Evolutionary conservation across 2,113 vertebrate species (phyloP), one percentile per base, ranked within the genome.

Genomic region (Esox niger): DNA sequence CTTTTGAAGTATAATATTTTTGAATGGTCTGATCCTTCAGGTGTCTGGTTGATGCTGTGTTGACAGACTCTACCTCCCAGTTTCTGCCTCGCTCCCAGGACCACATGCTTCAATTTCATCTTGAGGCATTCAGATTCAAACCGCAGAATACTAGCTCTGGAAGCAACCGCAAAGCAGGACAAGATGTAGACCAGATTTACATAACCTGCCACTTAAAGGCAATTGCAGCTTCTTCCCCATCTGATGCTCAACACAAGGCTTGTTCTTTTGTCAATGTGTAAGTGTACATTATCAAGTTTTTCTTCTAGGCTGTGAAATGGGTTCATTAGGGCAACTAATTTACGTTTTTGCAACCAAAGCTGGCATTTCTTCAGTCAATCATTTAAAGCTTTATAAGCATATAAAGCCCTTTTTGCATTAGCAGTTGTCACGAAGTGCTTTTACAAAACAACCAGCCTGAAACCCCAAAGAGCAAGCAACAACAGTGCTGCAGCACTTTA

Each of bases 151-250:
- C 38, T 17, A 73, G 68, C n/a, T 55, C 73, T 21, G 91, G 90
- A 60, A 77, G 86, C 61, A 23, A 25, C 26, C 46, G 11, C 21
- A 46, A 13, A 30, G 15, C 32, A 0, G 7, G 30, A 23, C 29
- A 23, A 30, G 0, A 11, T 9, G n/a, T 26, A 11, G 61, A n/a
- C 0, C 0, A 90, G 88, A 4, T 91, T 32, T 87, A 89, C 64
- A 81, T 91, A 58, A 85, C 84, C 0, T 91, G 88, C 35, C 68
- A 38, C 0, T 58, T 92, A 63, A 89, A 75, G 25, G 91, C 84
- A 0, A 86, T 70, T 0, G 9, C 33, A 0, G 7, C 74, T 13
- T 80, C 82, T 0, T 27, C 21, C 0, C 71, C 86, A 4, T 3
- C 76, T 15, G 66, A 82, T 81, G 23, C 33, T 0, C 69, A 74